Base-by-base conservation (phyloP, 2,113 vertebrate species). In the Zosterops pallidus region DNA sequence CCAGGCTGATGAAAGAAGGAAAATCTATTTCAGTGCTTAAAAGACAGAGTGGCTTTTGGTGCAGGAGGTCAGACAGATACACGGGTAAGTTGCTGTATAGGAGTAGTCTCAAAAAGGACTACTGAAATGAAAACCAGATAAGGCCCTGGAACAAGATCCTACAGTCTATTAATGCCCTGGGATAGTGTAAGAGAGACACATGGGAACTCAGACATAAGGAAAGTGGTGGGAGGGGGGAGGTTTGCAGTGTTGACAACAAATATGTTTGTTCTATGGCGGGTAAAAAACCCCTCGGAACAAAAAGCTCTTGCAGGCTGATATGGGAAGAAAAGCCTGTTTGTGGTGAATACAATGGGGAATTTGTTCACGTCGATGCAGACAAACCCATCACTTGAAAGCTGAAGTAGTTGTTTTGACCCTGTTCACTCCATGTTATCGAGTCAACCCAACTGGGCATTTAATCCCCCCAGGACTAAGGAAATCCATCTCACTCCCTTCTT, bases 11-110 rank as follows among this genome's bases (percentile, higher is more conserved):
- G 91, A 97, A 92, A 94, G 84, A 59, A 72, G 59, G 56, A 94
- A 96, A 97, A 93, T 92, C 86, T 89, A 52, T 93, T 96, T 89
- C 79, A 86, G 77, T 20, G 65, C 86, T 93, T 94, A 95, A 96
- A 95, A 92, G 92, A 94, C 15, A 11, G 82, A 92, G 59, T 7
- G 44, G 90, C 41, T 97, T 87, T 89, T 76, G 71, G 92, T 60
- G 89, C 95, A 94, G 91, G 63, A 96, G 96, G 96, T 96, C 93
- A 83, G 88, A 28, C 47, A 85, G 87, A 95, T 86, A 97, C 55
- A 46, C 0, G 11, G 46, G 85, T 80, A 85, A 89, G 63, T 68
- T 76, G 78, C 68, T 89, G 89, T 91, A 82, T 46, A 65, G 75
- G 79, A 95, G 62, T 42, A 87, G 80, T 44, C 76, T 71, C 35